A percentile compares a stretch with the other conserved stretches of the same genome.
phyloP scores from a whole-genome alignment of 2,113 vertebrate species.

The Engystomops pustulosus region DNA sequence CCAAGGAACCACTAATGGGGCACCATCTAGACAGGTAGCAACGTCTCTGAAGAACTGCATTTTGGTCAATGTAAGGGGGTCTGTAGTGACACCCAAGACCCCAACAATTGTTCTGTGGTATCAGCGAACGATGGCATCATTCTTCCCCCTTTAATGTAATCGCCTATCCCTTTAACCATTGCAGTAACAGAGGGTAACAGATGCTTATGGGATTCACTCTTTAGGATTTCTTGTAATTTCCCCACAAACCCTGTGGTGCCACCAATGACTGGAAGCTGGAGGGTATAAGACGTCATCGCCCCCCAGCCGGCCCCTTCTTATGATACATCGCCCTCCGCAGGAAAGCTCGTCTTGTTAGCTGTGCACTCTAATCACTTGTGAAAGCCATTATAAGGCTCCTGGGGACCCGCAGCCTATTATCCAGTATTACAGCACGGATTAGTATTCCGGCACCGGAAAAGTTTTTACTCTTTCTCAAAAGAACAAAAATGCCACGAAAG shows the following conservation, averaged over 20 bases:
- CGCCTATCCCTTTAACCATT: neutral
- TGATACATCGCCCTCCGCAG: neutral
- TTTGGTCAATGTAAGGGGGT: too few species aligned
- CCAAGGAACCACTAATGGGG: too few species aligned
- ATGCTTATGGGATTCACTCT: neutral
- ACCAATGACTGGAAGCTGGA: neutral
- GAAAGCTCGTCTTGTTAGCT: neutral
- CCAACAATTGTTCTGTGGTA: too few species aligned
- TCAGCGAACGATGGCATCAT: too few species aligned
- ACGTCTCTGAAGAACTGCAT: too few species aligned
- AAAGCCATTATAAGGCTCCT: conserved; percentile 21
- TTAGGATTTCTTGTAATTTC: neutral
- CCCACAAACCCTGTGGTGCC: neutral
- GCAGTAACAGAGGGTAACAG: neutral
- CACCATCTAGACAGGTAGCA: too few species aligned
- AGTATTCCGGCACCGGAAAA: neutral
- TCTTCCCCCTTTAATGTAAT: too few species aligned
- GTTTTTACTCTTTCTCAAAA: neutral
- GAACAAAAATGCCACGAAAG: neutral
- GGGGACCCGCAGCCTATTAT: conserved; percentile 19
- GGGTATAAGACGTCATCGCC: neutral
- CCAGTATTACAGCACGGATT: neutral
- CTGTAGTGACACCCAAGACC: too few species aligned
- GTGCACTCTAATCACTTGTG: conserved; percentile 1
- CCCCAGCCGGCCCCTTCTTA: neutral